Base-by-base conservation (phyloP, 2,797 vertebrate species). In the Sebastes diploproa region DNA sequence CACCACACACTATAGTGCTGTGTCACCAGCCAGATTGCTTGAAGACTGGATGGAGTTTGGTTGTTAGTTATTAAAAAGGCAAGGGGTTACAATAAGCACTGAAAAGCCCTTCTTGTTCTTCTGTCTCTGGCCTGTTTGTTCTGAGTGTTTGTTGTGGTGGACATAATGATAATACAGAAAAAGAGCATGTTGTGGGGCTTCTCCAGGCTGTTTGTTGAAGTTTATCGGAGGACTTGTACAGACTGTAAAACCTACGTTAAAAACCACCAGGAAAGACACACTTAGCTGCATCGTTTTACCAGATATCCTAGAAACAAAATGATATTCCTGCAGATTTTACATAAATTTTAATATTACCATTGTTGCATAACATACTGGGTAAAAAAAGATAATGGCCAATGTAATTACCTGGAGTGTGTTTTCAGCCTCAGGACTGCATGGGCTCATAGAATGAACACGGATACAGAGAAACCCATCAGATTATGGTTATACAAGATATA, bases 41-140 rank as follows among this genome's bases (percentile, higher is more conserved):
- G 75, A 81, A 80, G 77, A 79, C 63, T 78, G 78, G 80, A 84
- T 88, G 86, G 81, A 78, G 74, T 81, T 84, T 82, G 75, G 78
- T 71, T 80, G 70, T 84, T 80, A 38, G 81, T 89, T 91, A 90
- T 86, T 89, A 52, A 91, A 90, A 91, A 80, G 85, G 65, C 66
- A 77, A 18, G 30, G 30, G 62, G 81, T 78, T 71, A 88, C 86
- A 89, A 65, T 65, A 76, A 68, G 71, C 77, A 60, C 60, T 29
- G 23, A 74, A 75, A 66, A 32, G 11, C 38, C 20, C 4, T 56
- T 61, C 20, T 81, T 82, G 56, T 77, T 75, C 79, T 70, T 18
- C 66, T 77, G 72, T 79, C 78, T 66, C 71, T 71, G 75, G 70
- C 25, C 36, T 42, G 56, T 75, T 84, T 79, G 77, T 56, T 68